Evolutionary conservation across 1,140 invertebrate species (phyloP).

Genomic region (Neelides sp.): DNA sequence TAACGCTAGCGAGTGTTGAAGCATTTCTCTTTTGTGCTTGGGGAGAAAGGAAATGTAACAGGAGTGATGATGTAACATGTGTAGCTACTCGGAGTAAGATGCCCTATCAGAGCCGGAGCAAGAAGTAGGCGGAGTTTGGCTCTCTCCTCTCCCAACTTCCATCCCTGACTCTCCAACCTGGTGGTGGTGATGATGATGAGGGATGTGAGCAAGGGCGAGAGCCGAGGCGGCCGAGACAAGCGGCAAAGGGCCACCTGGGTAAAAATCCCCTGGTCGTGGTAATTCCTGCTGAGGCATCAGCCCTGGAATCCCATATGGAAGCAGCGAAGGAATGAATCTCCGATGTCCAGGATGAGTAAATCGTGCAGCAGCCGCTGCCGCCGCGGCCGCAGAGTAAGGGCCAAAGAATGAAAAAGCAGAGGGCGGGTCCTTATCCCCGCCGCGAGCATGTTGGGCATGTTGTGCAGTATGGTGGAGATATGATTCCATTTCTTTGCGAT

Average conservation of each 20-base stretch:
- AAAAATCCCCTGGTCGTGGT: slow-evolving; percentile 19
- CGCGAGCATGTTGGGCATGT: neutral
- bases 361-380: slow-evolving; percentile 24
- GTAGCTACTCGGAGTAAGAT: slow-evolving; percentile 24
- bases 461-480: slow-evolving; percentile 2
- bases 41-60: neutral
- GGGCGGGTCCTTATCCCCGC: slow-evolving; percentile 10
- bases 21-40: too few species aligned
- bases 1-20: too few species aligned
- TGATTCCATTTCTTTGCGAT: neutral
- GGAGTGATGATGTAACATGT: neutral
- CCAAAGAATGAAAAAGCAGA: slow-evolving; percentile 29
- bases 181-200: neutral
- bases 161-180: slow-evolving; percentile 4
- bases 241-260: slow-evolving; percentile 8
- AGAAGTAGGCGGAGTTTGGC: slow-evolving; percentile 29
- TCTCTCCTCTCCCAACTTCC: slow-evolving; percentile 19
- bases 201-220: slow-evolving; percentile 3
- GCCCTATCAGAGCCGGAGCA: slow-evolving; percentile 32
- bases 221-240: slow-evolving; percentile 19
- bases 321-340: slow-evolving; percentile 26
- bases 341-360: slow-evolving; percentile 12
- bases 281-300: too few species aligned
- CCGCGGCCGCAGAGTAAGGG: slow-evolving; percentile 24
- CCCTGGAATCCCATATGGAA: slow-evolving; percentile 27